These are phyloP conservation scores for Lagenorhynchus albirostris DNA, from an alignment of 2,113 vertebrate genomes.

Conservation along the genomic window DNA sequence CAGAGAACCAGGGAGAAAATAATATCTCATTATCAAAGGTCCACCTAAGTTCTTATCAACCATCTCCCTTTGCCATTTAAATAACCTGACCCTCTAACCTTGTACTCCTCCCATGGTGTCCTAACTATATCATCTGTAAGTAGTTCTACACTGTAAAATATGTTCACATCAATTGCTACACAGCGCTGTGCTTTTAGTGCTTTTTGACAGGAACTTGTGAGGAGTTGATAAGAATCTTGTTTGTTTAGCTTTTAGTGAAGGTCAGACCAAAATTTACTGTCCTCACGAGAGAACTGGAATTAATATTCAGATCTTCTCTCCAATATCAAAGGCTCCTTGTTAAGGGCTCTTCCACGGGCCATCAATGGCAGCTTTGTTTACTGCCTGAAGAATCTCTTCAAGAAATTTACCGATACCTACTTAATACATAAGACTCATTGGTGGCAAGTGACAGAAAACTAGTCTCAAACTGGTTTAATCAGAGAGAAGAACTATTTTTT, in stretches of 20 bases:
- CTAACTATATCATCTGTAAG: neutral
- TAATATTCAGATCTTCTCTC: constrained; percentile 65
- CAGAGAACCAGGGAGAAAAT: neutral
- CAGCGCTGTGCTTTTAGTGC: neutral
- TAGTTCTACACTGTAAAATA: neutral
- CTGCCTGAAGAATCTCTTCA: constrained; percentile 66
- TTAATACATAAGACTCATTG: constrained; percentile 43
- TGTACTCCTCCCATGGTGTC: neutral
- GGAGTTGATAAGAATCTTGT: constrained; percentile 46
- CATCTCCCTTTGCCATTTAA: neutral
- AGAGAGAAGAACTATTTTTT: neutral
- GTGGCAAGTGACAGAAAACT: constrained; percentile 57
- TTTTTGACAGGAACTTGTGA: constrained; percentile 52
- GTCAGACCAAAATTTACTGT: constrained; percentile 53
- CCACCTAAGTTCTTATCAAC: neutral
- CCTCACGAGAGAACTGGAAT: constrained; percentile 43
- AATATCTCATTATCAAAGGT: neutral
- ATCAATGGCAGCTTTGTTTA: constrained; percentile 64
- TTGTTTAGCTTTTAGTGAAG: constrained; percentile 67
- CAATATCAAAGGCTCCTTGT: constrained; percentile 41
- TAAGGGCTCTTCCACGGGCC: constrained; percentile 60
- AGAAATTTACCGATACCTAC: constrained; percentile 60
- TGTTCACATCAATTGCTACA: constrained; percentile 1
- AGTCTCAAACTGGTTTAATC: constrained; percentile 29
- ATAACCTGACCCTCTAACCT: neutral